Conservation (phyloP, 1,140 invertebrate species). For the Octopus bimaculoides region DNA sequence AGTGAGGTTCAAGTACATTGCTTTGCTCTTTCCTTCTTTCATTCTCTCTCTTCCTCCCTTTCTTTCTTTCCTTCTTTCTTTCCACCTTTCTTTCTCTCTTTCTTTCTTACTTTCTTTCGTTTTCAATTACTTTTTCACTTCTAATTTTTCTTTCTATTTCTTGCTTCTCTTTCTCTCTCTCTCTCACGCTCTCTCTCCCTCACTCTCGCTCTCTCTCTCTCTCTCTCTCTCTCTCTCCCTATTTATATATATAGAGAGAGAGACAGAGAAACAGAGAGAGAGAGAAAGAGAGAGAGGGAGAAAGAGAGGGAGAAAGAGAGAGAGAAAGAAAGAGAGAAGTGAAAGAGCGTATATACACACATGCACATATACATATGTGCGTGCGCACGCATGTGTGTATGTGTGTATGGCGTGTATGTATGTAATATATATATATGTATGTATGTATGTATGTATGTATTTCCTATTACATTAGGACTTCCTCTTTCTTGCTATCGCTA, state of each 20-base stretch:
- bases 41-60: background rate
- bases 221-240: background rate
- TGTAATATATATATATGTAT: slow-evolving; percentile 20
- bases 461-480: background rate
- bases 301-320: background rate
- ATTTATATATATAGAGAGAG: background rate
- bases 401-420: slow-evolving; percentile 20
- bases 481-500: no score
- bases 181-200: background rate
- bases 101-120: background rate
- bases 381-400: slow-evolving; percentile 20
- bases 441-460: slow-evolving; percentile 23
- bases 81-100: background rate
- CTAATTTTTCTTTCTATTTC: background rate
- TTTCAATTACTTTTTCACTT: background rate
- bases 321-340: background rate
- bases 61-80: background rate
- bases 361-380: slow-evolving; percentile 25
- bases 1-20: no score
- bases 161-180: background rate
- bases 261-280: background rate
- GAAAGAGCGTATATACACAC: slow-evolving; percentile 14
- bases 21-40: background rate
- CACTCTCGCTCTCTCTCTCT: background rate
- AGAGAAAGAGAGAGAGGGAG: background rate